These are phyloP conservation scores for Rhegmatorhina hoffmannsi DNA, from an alignment of 2,113 vertebrate genomes.

Conservation along the genomic window DNA sequence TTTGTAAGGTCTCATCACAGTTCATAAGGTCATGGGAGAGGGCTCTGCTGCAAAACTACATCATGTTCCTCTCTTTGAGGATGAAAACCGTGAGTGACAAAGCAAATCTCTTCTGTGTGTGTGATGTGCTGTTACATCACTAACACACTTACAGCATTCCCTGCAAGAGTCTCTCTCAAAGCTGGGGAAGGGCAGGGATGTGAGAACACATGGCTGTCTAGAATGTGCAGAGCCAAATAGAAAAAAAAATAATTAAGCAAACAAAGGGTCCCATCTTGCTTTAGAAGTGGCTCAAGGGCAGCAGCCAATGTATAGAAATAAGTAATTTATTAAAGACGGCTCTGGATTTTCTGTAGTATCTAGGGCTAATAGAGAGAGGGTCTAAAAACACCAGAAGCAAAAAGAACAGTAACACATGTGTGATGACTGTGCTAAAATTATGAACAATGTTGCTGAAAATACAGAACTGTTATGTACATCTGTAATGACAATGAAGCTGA, in stretches of 20 bases:
- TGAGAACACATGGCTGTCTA: neutral
- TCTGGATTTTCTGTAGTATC: neutral
- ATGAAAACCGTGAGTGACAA: neutral
- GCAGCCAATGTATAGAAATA: neutral
- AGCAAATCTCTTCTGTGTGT: neutral
- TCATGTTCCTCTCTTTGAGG: neutral
- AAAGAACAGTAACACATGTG: neutral
- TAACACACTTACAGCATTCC: neutral
- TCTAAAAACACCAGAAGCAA: neutral
- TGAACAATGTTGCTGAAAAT: neutral
- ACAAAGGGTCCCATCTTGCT: neutral
- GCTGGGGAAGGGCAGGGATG: too few species aligned
- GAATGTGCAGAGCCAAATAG: neutral
- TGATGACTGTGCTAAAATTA: neutral
- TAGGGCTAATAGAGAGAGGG: neutral
- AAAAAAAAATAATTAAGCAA: neutral
- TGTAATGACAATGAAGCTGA: neutral
- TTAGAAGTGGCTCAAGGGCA: neutral
- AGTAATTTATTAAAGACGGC: neutral
- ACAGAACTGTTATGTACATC: neutral
- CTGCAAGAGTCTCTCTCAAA: neutral
- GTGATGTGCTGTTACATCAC: neutral
- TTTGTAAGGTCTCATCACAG: neutral
- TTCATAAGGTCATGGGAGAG: constrained; percentile 9
- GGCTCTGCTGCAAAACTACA: neutral